phyloP scores from a whole-genome alignment of 2,888 invertebrate species.

The Apamea monoglypha region DNA sequence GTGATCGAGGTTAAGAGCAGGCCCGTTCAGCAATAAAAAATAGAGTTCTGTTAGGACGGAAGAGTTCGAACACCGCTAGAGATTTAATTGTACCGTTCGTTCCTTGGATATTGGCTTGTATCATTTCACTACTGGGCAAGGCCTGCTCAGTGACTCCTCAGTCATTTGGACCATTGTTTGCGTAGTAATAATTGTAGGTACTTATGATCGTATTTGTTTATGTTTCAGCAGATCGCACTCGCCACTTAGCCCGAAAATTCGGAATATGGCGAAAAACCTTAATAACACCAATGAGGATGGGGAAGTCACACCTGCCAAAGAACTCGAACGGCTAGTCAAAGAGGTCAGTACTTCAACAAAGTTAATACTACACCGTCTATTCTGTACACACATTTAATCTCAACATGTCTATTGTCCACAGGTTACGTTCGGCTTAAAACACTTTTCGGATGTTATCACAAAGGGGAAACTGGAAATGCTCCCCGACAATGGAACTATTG shows the following conservation, averaged over 20 bases:
- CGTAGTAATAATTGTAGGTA: neutral
- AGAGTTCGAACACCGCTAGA: neutral
- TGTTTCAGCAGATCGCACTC: slow-evolving; percentile 90
- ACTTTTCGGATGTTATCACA: slow-evolving; percentile 97
- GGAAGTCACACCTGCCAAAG: slow-evolving; percentile 92
- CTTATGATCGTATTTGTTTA: slow-evolving; percentile 19
- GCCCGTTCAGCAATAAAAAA: too few relatives aligned
- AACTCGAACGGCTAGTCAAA: slow-evolving; percentile 94
- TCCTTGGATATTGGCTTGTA: neutral
- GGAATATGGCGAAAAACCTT: slow-evolving; percentile 85
- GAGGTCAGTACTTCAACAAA: slow-evolving; percentile 81
- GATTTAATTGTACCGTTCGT: neutral
- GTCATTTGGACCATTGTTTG: slow-evolving; percentile 1
- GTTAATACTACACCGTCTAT: neutral
- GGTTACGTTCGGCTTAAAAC: slow-evolving; percentile 92
- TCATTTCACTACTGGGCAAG: neutral
- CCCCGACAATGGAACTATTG: slow-evolving; percentile 97
- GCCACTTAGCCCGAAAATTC: slow-evolving; percentile 91
- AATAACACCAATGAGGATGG: slow-evolving; percentile 90
- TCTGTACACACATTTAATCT: slow-evolving; percentile 34
- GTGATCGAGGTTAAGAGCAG: too few relatives aligned
- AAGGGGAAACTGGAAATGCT: slow-evolving; percentile 98
- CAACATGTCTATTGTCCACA: slow-evolving; percentile 67
- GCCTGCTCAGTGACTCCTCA: too few relatives aligned
- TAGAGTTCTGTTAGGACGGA: neutral